Evolutionary conservation across 2,888 invertebrate species (phyloP).

Genomic region (Clusia tigrina): DNA sequence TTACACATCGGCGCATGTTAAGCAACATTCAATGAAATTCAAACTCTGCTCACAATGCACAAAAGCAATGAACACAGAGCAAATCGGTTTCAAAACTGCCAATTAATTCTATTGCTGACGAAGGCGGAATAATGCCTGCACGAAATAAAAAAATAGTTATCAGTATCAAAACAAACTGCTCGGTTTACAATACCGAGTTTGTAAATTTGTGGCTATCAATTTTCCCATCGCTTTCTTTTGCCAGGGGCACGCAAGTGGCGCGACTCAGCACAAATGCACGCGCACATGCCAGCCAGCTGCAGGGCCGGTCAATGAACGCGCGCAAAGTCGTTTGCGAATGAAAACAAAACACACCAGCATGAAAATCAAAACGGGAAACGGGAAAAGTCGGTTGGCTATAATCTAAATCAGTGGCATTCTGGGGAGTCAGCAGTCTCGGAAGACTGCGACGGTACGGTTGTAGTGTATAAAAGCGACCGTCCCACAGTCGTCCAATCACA

Average conservation of each 20-base stretch:
- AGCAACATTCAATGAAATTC: too few relatives aligned
- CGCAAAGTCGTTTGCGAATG: neutral
- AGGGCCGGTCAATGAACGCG: constrained; percentile 19
- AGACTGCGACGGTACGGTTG: too few relatives aligned
- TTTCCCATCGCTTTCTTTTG: neutral
- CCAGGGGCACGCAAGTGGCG: neutral
- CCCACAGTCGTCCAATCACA: constrained; percentile 36
- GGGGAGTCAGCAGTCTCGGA: constrained; percentile 32
- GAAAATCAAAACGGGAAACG: neutral
- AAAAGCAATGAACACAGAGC: too few relatives aligned
- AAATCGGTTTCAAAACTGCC: too few relatives aligned
- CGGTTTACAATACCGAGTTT: too few relatives aligned
- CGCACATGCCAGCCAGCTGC: constrained; percentile 32
- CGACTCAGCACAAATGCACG: neutral
- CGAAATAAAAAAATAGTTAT: too few relatives aligned
- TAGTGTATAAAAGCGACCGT: constrained; percentile 27
- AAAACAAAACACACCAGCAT: neutral
- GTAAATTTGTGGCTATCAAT: too few relatives aligned
- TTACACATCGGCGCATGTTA: too few relatives aligned
- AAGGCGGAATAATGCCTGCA: too few relatives aligned
- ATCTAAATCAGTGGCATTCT: neutral
- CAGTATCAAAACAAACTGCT: constrained; percentile 25
- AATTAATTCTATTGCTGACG: too few relatives aligned
- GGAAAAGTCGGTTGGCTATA: neutral
- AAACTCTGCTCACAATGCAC: too few relatives aligned